phyloP scores from a whole-genome alignment of 1,140 invertebrate species.

The Goniozus legneri region DNA sequence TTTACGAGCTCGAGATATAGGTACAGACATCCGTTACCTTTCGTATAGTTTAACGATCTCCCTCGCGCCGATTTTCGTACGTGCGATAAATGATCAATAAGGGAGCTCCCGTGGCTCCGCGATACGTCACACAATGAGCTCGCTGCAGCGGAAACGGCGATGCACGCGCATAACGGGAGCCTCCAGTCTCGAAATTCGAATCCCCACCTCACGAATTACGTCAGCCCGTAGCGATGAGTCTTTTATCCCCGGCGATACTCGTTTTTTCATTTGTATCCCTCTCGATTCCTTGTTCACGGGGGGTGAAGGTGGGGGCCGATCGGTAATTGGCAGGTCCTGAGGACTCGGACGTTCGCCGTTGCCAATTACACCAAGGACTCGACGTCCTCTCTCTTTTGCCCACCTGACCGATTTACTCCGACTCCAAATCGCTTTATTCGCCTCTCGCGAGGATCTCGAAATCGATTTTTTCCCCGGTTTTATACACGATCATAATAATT shows the following conservation, averaged over 20 bases:
- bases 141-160: conserved; percentile 24
- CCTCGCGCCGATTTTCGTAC: conserved; percentile 2
- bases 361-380: not conserved
- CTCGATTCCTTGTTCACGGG: not conserved
- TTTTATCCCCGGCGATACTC: too few species aligned
- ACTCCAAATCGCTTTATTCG: too few species aligned
- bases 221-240: too few species aligned
- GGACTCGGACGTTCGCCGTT: not conserved
- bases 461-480: not conserved
- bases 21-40: too few species aligned
- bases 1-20: too few species aligned
- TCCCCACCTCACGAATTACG: too few species aligned
- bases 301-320: not conserved
- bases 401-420: not conserved
- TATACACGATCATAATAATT: too few species aligned
- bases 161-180: too few species aligned
- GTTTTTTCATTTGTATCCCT: too few species aligned
- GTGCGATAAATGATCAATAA: conserved; percentile 15
- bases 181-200: too few species aligned
- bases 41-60: too few species aligned
- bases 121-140: conserved; percentile 21
- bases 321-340: not conserved
- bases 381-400: not conserved
- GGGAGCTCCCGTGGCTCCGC: conserved; percentile 7
- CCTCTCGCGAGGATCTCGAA: conserved; percentile 6